Base-by-base conservation (phyloP, 1,140 invertebrate genomes). In the Eriosoma lanigerum region DNA sequence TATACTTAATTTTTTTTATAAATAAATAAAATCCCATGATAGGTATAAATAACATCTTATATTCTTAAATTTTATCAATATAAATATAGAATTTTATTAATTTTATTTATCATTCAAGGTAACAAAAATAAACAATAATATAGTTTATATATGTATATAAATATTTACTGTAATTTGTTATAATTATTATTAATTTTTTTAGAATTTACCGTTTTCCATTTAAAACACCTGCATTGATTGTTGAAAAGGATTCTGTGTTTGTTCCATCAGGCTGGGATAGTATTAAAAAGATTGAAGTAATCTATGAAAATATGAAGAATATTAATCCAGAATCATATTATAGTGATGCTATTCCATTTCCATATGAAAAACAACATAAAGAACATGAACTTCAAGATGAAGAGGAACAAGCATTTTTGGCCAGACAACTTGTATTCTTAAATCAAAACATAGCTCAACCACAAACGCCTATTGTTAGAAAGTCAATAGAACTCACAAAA, bases 201-300 rank as follows among this genome's bases (percentile, higher is more conserved):
- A 90, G 96, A 87, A 96, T 99, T 88, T 99, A 98, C 88, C 92
- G 92, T 52, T 92, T 99, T 87, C 96, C 97, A 58, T 99, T 99
- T 87, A 89, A 92, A 85, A 96, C 95, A 46, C 95, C 96, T 72
- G 97, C 97, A 81, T 90, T 98, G 83, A 96, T 99, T 81, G 97
- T 99, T 17, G 98, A 99, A 87, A 98, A 98, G 86, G 98, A 99
- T 89, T 95, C 96, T 82, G 95, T 99, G 81, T 93, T 99, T 85
- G 97, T 99, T 87, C 98, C 98, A 80, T 91, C 96, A 83, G 98
- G 98, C 70, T 99, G 98, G 98, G 98, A 99, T 88, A 98, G 96
- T 87, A 92, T 97, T 86, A 99, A 99, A 87, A 99, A 99, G 89
- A 98, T 99, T 85, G 93, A 94, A 85, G 99, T 99, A 87, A 90